A percentile compares a stretch with the other conserved stretches of the same genome.
These are phyloP conservation scores for Chionodraco myersi DNA, from an alignment of 2,113 vertebrate genomes.

Conservation along the genomic window DNA sequence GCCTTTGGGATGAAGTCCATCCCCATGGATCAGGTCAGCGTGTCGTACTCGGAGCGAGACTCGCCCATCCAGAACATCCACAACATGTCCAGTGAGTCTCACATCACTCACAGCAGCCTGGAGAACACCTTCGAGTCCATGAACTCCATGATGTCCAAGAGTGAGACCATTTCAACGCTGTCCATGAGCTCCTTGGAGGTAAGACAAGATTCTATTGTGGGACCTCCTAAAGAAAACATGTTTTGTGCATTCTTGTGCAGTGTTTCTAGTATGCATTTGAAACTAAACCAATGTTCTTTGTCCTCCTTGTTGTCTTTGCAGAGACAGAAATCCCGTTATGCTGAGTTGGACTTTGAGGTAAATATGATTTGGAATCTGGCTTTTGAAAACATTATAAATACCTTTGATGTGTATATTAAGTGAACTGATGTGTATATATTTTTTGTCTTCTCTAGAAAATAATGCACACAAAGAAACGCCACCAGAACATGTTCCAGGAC, in stretches of 20 bases:
- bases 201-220: constrained; percentile 46
- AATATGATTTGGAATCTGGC: constrained; percentile 48
- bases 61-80: constrained; percentile 88
- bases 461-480: constrained; percentile 99
- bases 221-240: background rate
- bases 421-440: background rate
- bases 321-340: constrained; percentile 98
- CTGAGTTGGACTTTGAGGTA: constrained; percentile 99
- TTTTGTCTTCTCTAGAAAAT: constrained; percentile 88
- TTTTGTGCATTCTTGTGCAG: background rate
- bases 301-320: constrained; percentile 70
- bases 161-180: constrained; percentile 92
- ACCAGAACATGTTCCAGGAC: constrained; percentile 99
- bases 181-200: constrained; percentile 99
- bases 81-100: constrained; percentile 90
- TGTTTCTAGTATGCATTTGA: constrained; percentile 27
- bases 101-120: constrained; percentile 90
- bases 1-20: constrained; percentile 89
- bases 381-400: background rate
- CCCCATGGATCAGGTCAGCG: constrained; percentile 86
- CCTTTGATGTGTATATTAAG: background rate
- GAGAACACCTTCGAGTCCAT: constrained; percentile 92
- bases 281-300: constrained; percentile 49
- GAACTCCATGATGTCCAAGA: constrained; percentile 94
- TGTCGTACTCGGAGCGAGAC: constrained; percentile 87